Conservation (phyloP, 1,140 invertebrate genomes). For the Theocolax elegans region DNA sequence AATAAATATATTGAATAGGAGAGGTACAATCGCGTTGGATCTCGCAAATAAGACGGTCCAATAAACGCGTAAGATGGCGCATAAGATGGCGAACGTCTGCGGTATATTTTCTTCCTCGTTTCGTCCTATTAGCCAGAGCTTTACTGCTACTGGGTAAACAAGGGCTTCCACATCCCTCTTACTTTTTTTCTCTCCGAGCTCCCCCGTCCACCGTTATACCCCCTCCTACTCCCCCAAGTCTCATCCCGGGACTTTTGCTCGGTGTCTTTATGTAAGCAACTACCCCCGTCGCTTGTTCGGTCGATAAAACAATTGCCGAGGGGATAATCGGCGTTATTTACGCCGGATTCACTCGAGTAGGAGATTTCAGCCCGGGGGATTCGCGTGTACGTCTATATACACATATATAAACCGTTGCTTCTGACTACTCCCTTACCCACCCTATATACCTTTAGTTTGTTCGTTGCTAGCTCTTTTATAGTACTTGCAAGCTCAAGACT, state of each 20-base stretch:
- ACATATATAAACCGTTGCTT: background rate
- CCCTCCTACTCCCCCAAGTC: constrained; percentile 7
- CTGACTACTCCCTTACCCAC: background rate
- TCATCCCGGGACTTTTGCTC: background rate
- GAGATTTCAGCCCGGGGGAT: constrained; percentile 52
- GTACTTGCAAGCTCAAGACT: no score
- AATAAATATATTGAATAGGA: no score
- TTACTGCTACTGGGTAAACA: background rate
- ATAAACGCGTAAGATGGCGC: background rate
- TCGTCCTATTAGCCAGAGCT: background rate
- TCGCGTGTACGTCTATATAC: constrained; percentile 21
- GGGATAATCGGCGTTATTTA: constrained; percentile 67
- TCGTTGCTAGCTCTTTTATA: no score
- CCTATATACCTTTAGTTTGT: no score
- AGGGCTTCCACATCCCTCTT: background rate
- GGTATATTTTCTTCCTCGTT: background rate
- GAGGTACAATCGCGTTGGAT: background rate
- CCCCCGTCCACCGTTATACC: background rate
- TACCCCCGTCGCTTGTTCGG: constrained; percentile 43
- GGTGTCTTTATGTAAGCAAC: constrained; percentile 8
- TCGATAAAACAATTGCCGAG: constrained; percentile 67
- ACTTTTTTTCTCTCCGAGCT: background rate
- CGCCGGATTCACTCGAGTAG: constrained; percentile 59
- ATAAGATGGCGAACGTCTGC: constrained; percentile 27
- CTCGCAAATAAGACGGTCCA: constrained; percentile 15